A percentile compares a stretch with the other conserved stretches of the same genome.
These are phyloP conservation scores for Knipowitschia caucasica DNA, from an alignment of 2,797 vertebrate genomes.

Conservation along the genomic window DNA sequence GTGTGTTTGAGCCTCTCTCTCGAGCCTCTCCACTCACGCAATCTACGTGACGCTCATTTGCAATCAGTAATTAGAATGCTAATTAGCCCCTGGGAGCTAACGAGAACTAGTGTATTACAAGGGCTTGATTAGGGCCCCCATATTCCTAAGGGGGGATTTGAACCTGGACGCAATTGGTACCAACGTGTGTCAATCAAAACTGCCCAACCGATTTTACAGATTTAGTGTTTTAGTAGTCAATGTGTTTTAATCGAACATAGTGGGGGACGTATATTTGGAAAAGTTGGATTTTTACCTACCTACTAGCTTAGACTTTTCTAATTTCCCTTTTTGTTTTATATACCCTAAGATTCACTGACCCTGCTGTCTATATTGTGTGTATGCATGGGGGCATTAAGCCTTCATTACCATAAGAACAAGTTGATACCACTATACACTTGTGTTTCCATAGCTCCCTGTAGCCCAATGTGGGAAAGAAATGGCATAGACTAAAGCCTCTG, in stretches of 20 bases:
- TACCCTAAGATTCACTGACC: slow-evolving; percentile 36
- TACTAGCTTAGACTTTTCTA: neutral
- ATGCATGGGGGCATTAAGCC: slow-evolving; percentile 16
- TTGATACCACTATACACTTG: slow-evolving; percentile 44
- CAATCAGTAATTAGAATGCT: slow-evolving; percentile 99
- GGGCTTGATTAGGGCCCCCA: slow-evolving; percentile 98
- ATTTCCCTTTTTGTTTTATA: neutral
- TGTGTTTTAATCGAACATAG: no score
- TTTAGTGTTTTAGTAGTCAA: no score
- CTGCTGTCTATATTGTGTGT: slow-evolving; percentile 33
- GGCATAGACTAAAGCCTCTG: slow-evolving; percentile 29
- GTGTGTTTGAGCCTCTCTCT: slow-evolving; percentile 53
- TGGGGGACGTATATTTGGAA: no score
- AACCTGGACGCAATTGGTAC: slow-evolving; percentile 56
- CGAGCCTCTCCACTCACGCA: slow-evolving; percentile 66
- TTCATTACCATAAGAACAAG: slow-evolving; percentile 36
- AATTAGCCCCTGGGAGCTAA: slow-evolving; percentile 99
- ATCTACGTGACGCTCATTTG: slow-evolving; percentile 87
- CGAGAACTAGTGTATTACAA: slow-evolving; percentile 99
- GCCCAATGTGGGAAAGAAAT: slow-evolving; percentile 47
- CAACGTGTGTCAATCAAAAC: slow-evolving; percentile 58
- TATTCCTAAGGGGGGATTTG: slow-evolving; percentile 74
- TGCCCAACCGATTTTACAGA: slow-evolving; percentile 37
- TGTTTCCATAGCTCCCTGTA: slow-evolving; percentile 38
- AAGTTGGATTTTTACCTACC: neutral